Evolutionary conservation across 2,888 invertebrate genomes (phyloP), one percentile per base, ranked within the genome.

Genomic region (Plutella xylostella): DNA sequence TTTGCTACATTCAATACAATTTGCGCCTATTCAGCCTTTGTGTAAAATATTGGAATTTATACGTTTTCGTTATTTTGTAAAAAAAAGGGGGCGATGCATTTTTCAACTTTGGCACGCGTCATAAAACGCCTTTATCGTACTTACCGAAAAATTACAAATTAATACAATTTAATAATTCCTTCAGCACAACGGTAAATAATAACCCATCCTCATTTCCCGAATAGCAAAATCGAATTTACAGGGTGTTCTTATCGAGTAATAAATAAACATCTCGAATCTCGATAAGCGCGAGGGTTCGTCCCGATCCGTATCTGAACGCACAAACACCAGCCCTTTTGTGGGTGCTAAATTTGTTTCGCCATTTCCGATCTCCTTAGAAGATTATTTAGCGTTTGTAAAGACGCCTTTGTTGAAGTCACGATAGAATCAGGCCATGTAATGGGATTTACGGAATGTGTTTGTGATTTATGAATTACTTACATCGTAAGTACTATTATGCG

Each of bases 301-400:
- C 53, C 71, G 82, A 80, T 82, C 65, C 57, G 56, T 65, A 82
- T 80, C 78, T 62, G 22, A 31, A 53, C 54, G 68, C 65, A 73
- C 78, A 78, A 79, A 77, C 82, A 72, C 68, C 65, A 66, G 64
- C 55, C 66, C 78, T 65, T 78, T 82, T 82, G 82, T 82, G 67
- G 69, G 57, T 59, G 76, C 72, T 75, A 79, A 83, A 83, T 82
- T 82, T 80, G 82, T 80, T 78, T 68, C 68, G 69, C 72, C 65
- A 72, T 75, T 76, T 71, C 74, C 74, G 79, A 82, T 82, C 73
- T 72, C 65, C 70, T 72, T 68, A 60, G 56, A 55, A 75, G 79
- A 80, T 82, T 74, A 75, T 70, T 72, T 69, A 63, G 64, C 70
- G 71, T 74, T 75, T 75, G 77, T 76, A 61, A 69, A 70, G 68